Percentiles rank a stretch among this genome's conserved stretches.
Conservation (phyloP, 2,113 vertebrate species). For the Psittacula cyanocephala region DNA sequence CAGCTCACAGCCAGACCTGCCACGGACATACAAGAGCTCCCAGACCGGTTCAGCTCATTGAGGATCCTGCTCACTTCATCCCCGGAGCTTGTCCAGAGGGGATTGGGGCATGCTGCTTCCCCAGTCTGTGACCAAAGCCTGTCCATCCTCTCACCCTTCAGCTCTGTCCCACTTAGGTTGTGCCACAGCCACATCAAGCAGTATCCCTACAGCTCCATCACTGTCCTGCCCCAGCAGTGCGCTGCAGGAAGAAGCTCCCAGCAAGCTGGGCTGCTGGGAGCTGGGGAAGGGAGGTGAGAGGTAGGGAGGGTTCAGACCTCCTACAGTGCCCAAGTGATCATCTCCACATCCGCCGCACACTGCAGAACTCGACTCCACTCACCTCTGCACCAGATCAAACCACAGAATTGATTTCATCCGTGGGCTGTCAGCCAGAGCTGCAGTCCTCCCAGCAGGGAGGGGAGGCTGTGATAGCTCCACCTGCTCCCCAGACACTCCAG, state of each 20-base stretch:
- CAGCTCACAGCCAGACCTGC: not conserved
- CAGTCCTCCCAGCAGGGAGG: accelerated
- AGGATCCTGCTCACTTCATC: not conserved
- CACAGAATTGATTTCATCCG: not conserved
- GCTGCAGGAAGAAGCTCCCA: not conserved
- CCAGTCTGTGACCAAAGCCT: accelerated
- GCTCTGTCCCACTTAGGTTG: not conserved
- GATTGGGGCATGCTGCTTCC: accelerated
- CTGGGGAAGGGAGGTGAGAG: not conserved
- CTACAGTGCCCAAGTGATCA: accelerated
- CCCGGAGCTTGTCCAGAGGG: accelerated
- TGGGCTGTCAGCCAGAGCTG: not conserved
- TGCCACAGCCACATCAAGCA: accelerated
- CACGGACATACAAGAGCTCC: not conserved
- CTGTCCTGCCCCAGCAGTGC: too few relatives aligned
- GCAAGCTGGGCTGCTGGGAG: not conserved
- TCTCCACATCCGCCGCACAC: accelerated
- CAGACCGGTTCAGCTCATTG: not conserved
- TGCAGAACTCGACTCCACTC: not conserved
- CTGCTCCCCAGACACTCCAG: not conserved
- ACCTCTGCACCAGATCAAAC: not conserved
- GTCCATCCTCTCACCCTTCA: not conserved
- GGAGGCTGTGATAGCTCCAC: not conserved
- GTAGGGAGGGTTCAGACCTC: not conserved
- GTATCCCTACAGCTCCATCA: too few relatives aligned